Base-by-base conservation (phyloP, 1,140 invertebrate species). In the Pseudobourletiella spinata region DNA sequence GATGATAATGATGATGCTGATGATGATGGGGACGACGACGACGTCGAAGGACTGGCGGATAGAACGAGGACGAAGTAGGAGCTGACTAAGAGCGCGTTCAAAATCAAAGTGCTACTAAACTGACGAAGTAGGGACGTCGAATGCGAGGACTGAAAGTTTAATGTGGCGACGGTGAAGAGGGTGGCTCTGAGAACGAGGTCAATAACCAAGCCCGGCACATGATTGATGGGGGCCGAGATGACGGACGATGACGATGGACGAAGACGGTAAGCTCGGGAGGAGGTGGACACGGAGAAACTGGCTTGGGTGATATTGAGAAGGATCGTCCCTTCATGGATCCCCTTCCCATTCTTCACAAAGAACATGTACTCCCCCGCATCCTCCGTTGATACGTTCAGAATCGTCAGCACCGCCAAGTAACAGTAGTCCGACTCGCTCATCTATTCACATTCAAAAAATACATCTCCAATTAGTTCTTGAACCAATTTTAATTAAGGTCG, bases 351-450 rank as follows among this genome's bases (percentile, higher is more conserved):
- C 35, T 78, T 76, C 15, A 81, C 80, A 61, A 82, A 67, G 61
- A 83, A 74, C 64, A 79, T 68, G 73, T 81, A 79, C 72, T 82
- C 81, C n/a, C 81, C 81, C 3, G 74, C 75, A 71, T 82, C 79
- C n/a, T 78, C 77, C 64, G 73, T 74, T 64, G 76, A 75, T 28
- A 82, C 77, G 42, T 74, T 73, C 59, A 76, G 73, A 64, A 82
- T 79, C 42, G 75, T 78, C 65, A 82, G 71, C 22, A 75, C 74
- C 42, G 78, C 77, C 64, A 76, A 73, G 70, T 78, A 80, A 72
- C 81, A 82, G 42, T 79, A 72, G 22, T 75, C 70, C 11, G 76
- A 76, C 51, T 76, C 76, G 15, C 74, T 76, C 52, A 75, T 73
- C 80, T 82, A 75, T 48, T 15, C 14, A 48, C 48, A 51, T 26